Conservation (phyloP, 2,113 vertebrate species). For the Corydoras maculifer region DNA sequence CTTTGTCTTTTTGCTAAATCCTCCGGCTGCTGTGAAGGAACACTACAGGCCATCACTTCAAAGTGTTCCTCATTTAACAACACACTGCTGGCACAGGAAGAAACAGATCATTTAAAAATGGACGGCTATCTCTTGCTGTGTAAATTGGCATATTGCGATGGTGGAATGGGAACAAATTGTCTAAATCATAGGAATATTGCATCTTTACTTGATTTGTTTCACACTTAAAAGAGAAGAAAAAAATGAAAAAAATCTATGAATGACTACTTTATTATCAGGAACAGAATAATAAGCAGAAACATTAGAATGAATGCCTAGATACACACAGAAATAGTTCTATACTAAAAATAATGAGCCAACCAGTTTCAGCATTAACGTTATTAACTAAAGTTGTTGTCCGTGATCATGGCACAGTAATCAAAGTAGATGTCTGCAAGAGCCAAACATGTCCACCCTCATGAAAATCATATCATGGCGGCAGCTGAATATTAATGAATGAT, state of each 20-base stretch:
- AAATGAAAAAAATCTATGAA: neutral
- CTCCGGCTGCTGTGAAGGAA: neutral
- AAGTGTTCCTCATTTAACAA: constrained; percentile 14
- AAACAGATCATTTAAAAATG: neutral
- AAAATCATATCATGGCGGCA: constrained; percentile 26
- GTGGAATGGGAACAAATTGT: neutral
- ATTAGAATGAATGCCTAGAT: neutral
- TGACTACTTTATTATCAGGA: no score
- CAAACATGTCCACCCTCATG: constrained; percentile 33
- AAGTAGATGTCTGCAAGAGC: constrained; percentile 25
- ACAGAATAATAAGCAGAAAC: neutral
- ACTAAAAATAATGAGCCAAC: neutral
- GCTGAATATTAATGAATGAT: constrained; percentile 41
- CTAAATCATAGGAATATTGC: constrained; percentile 3
- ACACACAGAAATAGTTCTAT: neutral
- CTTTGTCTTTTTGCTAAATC: constrained; percentile 29
- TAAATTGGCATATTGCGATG: neutral
- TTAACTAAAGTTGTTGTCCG: constrained; percentile 13
- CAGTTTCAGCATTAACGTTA: constrained; percentile 1
- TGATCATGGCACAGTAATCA: constrained; percentile 23
- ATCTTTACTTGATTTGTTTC: neutral
- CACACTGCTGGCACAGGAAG: neutral
- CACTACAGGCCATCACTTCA: neutral
- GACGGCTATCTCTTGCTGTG: neutral
- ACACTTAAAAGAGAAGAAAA: neutral